phyloP scores from a whole-genome alignment of 2,113 vertebrate genomes.

The Callocephalon fimbriatum region DNA sequence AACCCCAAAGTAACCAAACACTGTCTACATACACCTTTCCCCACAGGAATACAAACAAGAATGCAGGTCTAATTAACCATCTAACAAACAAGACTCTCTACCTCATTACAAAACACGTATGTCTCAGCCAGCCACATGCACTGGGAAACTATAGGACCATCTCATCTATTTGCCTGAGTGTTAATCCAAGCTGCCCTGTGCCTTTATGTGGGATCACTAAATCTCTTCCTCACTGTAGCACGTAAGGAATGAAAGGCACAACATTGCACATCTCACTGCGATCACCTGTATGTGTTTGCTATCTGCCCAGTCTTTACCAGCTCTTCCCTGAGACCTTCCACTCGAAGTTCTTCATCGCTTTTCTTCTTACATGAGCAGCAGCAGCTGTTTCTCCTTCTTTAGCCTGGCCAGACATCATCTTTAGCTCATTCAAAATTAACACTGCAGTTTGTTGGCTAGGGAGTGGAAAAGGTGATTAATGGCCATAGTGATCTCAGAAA shows the following conservation, averaged over 20 bases:
- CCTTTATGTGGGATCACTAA: background rate
- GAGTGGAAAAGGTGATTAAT: background rate
- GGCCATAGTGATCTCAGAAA: background rate
- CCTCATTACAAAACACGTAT: background rate
- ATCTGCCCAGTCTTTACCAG: background rate
- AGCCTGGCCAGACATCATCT: background rate
- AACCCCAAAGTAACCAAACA: background rate
- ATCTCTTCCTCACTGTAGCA: background rate
- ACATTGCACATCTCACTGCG: background rate
- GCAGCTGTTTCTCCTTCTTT: background rate
- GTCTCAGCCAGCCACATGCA: background rate
- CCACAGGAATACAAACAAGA: background rate
- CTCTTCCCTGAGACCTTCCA: background rate
- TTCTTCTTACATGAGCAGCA: background rate
- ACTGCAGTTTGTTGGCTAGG: background rate
- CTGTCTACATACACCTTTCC: background rate
- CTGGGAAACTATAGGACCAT: background rate
- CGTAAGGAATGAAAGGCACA: background rate
- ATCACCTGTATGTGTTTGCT: background rate
- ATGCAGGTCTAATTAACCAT: background rate
- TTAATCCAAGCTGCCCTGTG: background rate
- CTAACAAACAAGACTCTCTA: background rate
- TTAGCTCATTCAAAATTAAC: background rate
- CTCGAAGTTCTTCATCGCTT: background rate
- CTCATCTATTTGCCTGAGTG: background rate